A percentile compares a stretch with the other conserved stretches of the same genome.
Conservation (phyloP, 1,140 invertebrate species). For the Telenomus remus region DNA sequence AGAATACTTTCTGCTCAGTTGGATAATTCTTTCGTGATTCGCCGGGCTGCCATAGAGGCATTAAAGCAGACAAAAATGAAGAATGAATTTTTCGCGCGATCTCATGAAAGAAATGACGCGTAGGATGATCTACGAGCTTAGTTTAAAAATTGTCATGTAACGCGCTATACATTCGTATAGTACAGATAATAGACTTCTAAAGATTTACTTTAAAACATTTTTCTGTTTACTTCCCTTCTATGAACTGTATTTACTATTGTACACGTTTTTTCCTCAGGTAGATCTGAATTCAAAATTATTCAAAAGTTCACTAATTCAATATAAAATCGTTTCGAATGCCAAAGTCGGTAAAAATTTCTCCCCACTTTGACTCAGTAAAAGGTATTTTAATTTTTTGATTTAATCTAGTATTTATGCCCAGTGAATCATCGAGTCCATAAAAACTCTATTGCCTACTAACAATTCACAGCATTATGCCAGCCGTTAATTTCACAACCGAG, state of each 20-base stretch:
- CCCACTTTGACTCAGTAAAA: constrained; percentile 27
- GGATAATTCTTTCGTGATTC: constrained; percentile 50
- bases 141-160: constrained; percentile 15
- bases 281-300: too few species aligned
- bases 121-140: constrained; percentile 32
- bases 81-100: constrained; percentile 43
- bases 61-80: constrained; percentile 44
- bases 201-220: too few species aligned
- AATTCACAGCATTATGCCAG: constrained; percentile 9
- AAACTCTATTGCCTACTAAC: constrained; percentile 33
- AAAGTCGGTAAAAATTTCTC: constrained; percentile 19
- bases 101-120: constrained; percentile 20
- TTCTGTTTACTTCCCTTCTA: too few species aligned
- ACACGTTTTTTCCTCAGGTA: too few species aligned
- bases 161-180: too few species aligned
- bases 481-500: constrained; percentile 26
- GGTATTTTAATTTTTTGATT: constrained; percentile 34
- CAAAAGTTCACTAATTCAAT: too few species aligned
- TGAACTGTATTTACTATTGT: too few species aligned
- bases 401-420: constrained; percentile 10
- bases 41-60: constrained; percentile 36
- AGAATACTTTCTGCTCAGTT: constrained; percentile 50
- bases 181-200: constrained; percentile 10
- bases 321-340: too few species aligned
- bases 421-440: constrained; percentile 30